Base-by-base conservation (phyloP, 2,113 vertebrate species). In the Colinus virginianus region DNA sequence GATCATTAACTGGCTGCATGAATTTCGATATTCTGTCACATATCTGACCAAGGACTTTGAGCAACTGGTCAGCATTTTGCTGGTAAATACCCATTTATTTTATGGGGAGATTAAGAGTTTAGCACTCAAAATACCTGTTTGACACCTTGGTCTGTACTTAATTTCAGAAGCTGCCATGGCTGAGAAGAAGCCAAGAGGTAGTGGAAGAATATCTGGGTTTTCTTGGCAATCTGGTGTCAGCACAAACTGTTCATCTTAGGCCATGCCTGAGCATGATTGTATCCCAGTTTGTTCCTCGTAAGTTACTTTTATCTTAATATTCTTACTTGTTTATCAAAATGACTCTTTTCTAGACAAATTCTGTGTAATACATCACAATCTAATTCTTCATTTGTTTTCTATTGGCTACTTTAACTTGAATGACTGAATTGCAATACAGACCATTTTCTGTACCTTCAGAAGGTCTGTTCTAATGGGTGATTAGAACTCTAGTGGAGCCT, bases 191-290 rank as follows among this genome's bases (percentile, higher is more conserved):
- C 96, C 97, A 82, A 25, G 96, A 97, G 3, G 99, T 99, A 45
- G 98, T 99, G 85, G 99, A 99, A 22, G 99, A 99, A 75, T 99
- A 99, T 71, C 93, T 99, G 97, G 96, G 98, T 42, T 99, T 99
- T 88, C 98, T 99, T 58, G 97, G 98, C 43, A 99, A 99, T 89
- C 98, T 99, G 22, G 99, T 99, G 14, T 99, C 99, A 7, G 99
- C 99, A 6, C 99, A 99, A 97, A 99, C 99, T 0, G 98, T 99
- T 38, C 99, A 98, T 78, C 98, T 99, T 32, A 96, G 99, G 70
- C 95, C 98, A 0, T 99, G 99, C 90, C 98, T 99, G 17, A 98
- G 96, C 61, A 99, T 98, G 98, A 97, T 99, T 21, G 96, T 98
- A 42, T 98, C 98, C 6, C 98, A 99, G 78, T 99, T 99, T 84